Percentiles rank a stretch among this genome's conserved stretches.
Evolutionary conservation across 2,888 invertebrate species (phyloP).

Genomic region (Apamea epomidion): DNA sequence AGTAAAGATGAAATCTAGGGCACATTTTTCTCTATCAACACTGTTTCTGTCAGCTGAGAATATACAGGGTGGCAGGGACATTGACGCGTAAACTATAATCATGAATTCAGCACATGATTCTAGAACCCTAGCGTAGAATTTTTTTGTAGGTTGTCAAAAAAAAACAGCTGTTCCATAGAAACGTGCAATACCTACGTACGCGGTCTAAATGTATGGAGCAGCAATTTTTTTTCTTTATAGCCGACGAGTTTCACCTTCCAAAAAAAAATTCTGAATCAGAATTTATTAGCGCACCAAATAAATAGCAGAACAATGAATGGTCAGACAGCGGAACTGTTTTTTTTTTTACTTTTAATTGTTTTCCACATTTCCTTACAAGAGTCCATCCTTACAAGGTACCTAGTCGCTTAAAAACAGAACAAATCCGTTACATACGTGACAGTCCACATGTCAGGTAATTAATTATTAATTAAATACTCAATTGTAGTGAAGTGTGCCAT

Average conservation of each 20-base stretch:
- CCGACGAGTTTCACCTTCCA: too few relatives aligned
- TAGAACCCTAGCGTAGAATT: too few relatives aligned
- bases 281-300: neutral
- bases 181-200: too few relatives aligned
- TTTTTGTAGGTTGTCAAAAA: too few relatives aligned
- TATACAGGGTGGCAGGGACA: neutral
- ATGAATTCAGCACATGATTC: too few relatives aligned
- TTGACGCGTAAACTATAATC: too few relatives aligned
- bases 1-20: neutral
- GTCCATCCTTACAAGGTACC: too few relatives aligned
- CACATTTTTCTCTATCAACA: too few relatives aligned
- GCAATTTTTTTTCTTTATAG: too few relatives aligned
- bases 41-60: neutral
- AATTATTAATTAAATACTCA: conserved; percentile 38
- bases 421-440: conserved; percentile 51
- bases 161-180: too few relatives aligned
- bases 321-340: neutral
- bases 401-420: neutral
- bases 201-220: too few relatives aligned
- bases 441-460: conserved; percentile 38
- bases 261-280: neutral
- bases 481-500: conserved; percentile 48
- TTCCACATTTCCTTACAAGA: neutral
- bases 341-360: neutral
- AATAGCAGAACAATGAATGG: neutral